Evolutionary conservation across 2,113 vertebrate genomes (phyloP), one percentile per base, ranked within the genome.

Genomic region (Sitta europaea): DNA sequence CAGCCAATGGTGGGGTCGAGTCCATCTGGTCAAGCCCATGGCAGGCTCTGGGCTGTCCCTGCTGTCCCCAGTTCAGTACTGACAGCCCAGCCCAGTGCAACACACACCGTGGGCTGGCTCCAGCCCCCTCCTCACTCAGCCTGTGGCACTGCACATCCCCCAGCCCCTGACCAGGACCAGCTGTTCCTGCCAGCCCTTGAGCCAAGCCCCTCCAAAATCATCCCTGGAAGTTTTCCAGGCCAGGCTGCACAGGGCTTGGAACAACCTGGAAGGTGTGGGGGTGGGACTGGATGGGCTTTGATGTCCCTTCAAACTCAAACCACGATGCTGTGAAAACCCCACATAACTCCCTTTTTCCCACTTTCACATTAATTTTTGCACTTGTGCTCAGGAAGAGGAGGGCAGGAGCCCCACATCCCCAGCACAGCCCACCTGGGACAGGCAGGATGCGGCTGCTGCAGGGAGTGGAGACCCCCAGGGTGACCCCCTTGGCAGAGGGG

Each of bases 1-100:
- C 77, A 87, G 55, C 59, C 85, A 31, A 2, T 1, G 3, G 50
- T 45, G 53, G 14, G 6, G 0, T 4, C 0, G 0, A 55, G 47
- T 11, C 73, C 55, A 43, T 12, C 47, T 33, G 16, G 9, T 7
- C 7, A 11, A 62, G 40, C 43, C 24, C 27, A 2, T 0, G 27
- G 43, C 68, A 76, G n/a, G 53, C 43, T 84, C 94, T 48, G 22
- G 5, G 2, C 7, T 54, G 25, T 50, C 88, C 70, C 61, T 11
- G 38, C 70, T 70, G 59, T 61, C 59, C 83, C 87, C 75, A n/a
- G 40, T 10, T 51, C 47, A 24, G 35, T 5, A 57, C 38, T 42
- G 11, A 9, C 14, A 33, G 35, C 20, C 36, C 80, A 78, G 70
- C 50, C 33, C 54, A 13, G 16, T 40, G 74, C 28, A 40, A 7